Base-by-base conservation (phyloP, 2,797 vertebrate species). In the Cossypha heuglini region DNA sequence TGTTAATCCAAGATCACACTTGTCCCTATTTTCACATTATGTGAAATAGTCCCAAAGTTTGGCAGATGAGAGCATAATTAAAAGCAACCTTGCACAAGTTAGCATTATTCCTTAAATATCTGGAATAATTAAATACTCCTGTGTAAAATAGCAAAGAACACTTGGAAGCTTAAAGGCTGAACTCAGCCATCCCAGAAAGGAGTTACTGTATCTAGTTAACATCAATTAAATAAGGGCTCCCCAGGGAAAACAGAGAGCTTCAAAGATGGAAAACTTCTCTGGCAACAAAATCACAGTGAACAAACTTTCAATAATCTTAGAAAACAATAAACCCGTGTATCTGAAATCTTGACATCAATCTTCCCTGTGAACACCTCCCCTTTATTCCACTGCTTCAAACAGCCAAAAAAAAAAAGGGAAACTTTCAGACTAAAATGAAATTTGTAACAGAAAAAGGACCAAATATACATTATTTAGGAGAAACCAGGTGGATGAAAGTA, bases 11-110 rank as follows among this genome's bases (percentile, higher is more conserved):
- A 94, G 52, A 63, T 33, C n/a, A 33, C 55, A 19, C 28, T 61
- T 67, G 28, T 80, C 52, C 66, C 49, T 59, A 45, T 59, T 54
- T 66, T 69, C 21, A 19, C 24, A 37, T 55, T 45, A 54, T 28
- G 48, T 54, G 84, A 96, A 92, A 62, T 11, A 83, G 55, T 48
- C 82, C 76, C n/a, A 48, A 62, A 87, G 37, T 48, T 15, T 64
- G 59, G 46, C 77, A 89, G 78, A 80, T n/a, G 22, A 72, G 13
- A 84, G 57, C 49, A 48, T 55, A 96, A 88, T 74, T 96, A 92
- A 90, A 81, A 92, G 14, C 49, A 94, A 48, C n/a, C 55, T 71
- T 58, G 31, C 57, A 85, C 38, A 84, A 77, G 57, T 54, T 63
- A 61, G 20, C 24, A 85, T 68, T 90, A 33, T 71, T 88, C 86